Evolutionary conservation across 2,113 vertebrate genomes (phyloP), one percentile per base, ranked within the genome.

Genomic region (Castor canadensis): DNA sequence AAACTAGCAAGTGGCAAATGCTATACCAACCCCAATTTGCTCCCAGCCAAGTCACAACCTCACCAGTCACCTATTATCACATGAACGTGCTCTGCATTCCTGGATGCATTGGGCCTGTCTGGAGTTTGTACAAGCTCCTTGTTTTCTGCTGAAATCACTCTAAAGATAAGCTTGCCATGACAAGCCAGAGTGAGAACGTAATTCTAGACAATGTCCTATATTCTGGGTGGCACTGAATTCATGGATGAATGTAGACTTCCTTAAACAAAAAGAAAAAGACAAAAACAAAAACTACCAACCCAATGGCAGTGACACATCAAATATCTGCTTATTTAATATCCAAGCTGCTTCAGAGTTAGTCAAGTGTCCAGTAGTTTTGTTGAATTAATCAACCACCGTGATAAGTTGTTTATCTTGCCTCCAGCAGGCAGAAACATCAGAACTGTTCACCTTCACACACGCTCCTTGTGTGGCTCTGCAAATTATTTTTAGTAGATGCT

Each of bases 401-500:
- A 43, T 96, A 89, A 54, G 52, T 72, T 95, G 76, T 71, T 73
- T 96, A 67, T 75, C 30, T 75, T 95, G 79, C 47, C 82, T 72
- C 5, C 19, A 45, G 13, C 35, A 96, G 92, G 38, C 73, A 96
- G 64, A 30, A 43, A 64, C 32, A 47, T 54, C 91, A 12, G 26
- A 94, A 72, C 75, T 82, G 45, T 54, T 75, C 82, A 67, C 67
- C 72, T 96, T 86, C 71, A 66, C 19, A 20, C 76, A 58, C 4
- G 9, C 35, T 87, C 20, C 77, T 5, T 22, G 3, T 19, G 35
- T 85, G 84, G 52, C 56, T 92, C 75, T 95, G 49, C 94, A 88
- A 38, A 89, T 88, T 35, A 88, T 52, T 96, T 97, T 95, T 86
- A 95, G 95, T 47, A 69, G 89, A 54, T 91, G 32, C 19, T 92